Percentiles rank a stretch among this genome's conserved stretches.
Evolutionary conservation across 1,140 invertebrate species (phyloP).

Genomic region (Aphidius ervi): DNA sequence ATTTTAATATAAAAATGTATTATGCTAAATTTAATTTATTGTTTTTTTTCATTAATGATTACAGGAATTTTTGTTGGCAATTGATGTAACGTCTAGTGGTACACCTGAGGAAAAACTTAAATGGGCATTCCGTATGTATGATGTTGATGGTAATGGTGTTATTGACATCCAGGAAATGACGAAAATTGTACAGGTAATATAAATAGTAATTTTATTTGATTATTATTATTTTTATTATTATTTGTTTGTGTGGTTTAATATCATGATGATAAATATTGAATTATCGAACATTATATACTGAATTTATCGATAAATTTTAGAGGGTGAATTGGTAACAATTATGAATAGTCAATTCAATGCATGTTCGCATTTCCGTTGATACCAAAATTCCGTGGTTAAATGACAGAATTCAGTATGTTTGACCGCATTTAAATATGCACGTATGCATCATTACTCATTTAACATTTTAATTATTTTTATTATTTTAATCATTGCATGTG

Average conservation of each 20-base stretch:
- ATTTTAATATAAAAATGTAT: too few relatives aligned
- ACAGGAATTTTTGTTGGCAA: slow-evolving; percentile 94
- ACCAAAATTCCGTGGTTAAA: slow-evolving; percentile 12
- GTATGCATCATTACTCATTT: not conserved
- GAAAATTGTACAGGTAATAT: slow-evolving; percentile 82
- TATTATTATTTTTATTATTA: not conserved
- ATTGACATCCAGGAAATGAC: slow-evolving; percentile 97
- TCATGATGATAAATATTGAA: too few relatives aligned
- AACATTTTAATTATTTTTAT: not conserved
- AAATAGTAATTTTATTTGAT: not conserved
- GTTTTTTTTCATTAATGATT: slow-evolving; percentile 34
- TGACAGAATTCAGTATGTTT: not conserved
- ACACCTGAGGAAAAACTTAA: slow-evolving; percentile 98
- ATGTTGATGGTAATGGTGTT: slow-evolving; percentile 98
- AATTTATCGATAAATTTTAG: too few relatives aligned
- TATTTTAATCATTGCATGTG: too few relatives aligned
- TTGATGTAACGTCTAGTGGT: slow-evolving; percentile 96
- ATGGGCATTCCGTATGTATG: slow-evolving; percentile 99
- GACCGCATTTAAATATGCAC: slow-evolving; percentile 15
- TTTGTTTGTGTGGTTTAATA: too few relatives aligned
- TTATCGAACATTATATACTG: too few relatives aligned
- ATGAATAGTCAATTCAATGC: slow-evolving; percentile 10
- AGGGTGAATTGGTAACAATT: not conserved
- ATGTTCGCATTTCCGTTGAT: not conserved
- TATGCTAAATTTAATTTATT: slow-evolving; percentile 11